Conservation (phyloP, 2,113 vertebrate genomes). For the Gallinago jamesoni region DNA sequence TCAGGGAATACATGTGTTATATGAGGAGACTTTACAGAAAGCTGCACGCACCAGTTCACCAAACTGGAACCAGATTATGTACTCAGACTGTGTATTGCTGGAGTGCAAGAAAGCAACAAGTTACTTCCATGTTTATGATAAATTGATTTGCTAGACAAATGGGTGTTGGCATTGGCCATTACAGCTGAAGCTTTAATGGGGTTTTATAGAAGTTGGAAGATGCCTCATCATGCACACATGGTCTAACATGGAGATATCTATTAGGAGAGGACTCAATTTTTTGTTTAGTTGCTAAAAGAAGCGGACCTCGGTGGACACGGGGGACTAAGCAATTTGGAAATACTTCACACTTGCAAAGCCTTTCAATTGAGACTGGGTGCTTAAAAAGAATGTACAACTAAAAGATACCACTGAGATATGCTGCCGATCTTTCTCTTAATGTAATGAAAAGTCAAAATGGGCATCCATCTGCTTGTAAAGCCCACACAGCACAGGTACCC, state of each 20-base stretch:
- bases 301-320: rapidly evolving
- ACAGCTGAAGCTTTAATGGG: neutral
- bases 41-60: neutral
- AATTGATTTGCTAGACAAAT: neutral
- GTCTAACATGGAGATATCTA: neutral
- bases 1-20: neutral
- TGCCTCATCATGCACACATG: rapidly evolving
- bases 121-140: neutral
- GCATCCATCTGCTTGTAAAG: neutral
- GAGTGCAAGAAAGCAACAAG: neutral
- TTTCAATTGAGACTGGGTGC: neutral
- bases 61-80: neutral
- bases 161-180: neutral
- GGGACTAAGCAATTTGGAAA: neutral
- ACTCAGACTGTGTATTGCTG: rapidly evolving
- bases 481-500: neutral
- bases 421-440: neutral
- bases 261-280: neutral
- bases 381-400: neutral
- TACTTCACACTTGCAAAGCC: neutral
- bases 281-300: neutral
- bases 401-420: neutral
- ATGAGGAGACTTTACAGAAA: neutral
- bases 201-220: neutral
- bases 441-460: neutral